These are phyloP conservation scores for Aplochiton taeniatus DNA, from an alignment of 2,797 vertebrate species.

Conservation along the genomic window DNA sequence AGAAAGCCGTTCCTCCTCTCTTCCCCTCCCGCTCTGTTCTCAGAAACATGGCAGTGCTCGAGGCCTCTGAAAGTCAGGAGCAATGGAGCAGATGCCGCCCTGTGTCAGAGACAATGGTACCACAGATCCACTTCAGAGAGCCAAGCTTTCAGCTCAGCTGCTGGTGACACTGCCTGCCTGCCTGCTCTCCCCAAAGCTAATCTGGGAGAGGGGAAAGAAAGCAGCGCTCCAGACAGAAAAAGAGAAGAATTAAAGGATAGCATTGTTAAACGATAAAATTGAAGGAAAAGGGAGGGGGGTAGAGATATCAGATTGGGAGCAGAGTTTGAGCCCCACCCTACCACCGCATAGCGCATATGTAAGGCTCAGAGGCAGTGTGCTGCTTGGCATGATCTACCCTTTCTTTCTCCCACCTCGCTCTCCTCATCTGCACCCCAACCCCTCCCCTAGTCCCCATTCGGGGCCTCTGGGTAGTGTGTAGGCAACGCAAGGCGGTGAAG, in stretches of 20 bases:
- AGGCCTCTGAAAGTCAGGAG: slow-evolving; percentile 39
- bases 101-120: slow-evolving; percentile 20
- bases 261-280: too few species aligned
- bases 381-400: slow-evolving; percentile 21
- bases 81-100: slow-evolving; percentile 26
- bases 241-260: too few species aligned
- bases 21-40: slow-evolving; percentile 2
- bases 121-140: slow-evolving; percentile 19
- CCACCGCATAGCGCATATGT: not conserved
- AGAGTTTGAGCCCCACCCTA: slow-evolving; percentile 8
- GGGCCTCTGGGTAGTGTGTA: slow-evolving; percentile 64
- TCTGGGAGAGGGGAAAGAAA: slow-evolving; percentile 15
- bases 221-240: not conserved
- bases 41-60: slow-evolving; percentile 12
- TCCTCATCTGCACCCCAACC: slow-evolving; percentile 1
- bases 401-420: slow-evolving; percentile 9
- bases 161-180: not conserved
- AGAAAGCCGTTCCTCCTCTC: slow-evolving; percentile 33
- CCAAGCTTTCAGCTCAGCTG: slow-evolving; percentile 1
- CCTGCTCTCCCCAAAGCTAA: not conserved
- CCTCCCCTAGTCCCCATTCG: slow-evolving; percentile 48
- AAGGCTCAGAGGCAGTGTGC: slow-evolving; percentile 19
- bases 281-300: too few species aligned
- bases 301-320: too few species aligned
- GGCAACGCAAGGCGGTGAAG: too few species aligned